phyloP scores from a whole-genome alignment of 92 coral and sea anemone species.

The Zoanthus gigantus region DNA sequence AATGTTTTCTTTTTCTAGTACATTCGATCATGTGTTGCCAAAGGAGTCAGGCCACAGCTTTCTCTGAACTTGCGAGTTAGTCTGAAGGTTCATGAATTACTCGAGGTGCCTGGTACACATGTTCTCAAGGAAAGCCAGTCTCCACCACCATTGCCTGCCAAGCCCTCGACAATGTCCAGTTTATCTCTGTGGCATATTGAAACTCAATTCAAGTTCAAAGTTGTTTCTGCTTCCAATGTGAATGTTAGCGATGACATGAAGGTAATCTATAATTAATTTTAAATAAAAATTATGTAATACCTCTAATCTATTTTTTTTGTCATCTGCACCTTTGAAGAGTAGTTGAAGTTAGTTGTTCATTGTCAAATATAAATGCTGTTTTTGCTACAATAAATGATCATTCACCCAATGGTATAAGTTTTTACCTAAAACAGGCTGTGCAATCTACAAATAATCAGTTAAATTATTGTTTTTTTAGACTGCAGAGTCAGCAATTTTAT shows the following conservation, averaged over 20 bases:
- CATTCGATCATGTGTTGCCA: conserved; percentile 27
- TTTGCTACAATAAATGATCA: too few relatives aligned
- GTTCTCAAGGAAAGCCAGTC: conserved; percentile 35
- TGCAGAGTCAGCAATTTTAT: too few relatives aligned
- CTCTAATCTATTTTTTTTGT: too few relatives aligned
- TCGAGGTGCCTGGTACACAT: conserved; percentile 66
- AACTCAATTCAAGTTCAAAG: conserved; percentile 76
- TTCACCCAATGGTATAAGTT: too few relatives aligned
- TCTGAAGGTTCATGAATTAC: conserved; percentile 78
- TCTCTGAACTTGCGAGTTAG: conserved; percentile 81
- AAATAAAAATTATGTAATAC: background rate
- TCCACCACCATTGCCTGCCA: conserved; percentile 85
- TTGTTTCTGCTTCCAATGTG: conserved; percentile 86
- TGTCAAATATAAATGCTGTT: too few relatives aligned
- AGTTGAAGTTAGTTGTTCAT: too few relatives aligned
- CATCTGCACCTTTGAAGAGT: too few relatives aligned
- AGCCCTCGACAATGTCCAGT: conserved; percentile 55
- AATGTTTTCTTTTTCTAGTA: background rate
- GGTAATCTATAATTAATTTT: conserved; percentile 41
- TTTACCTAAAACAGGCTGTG: too few relatives aligned
- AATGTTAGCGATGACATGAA: conserved; percentile 84
- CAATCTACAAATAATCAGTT: too few relatives aligned
- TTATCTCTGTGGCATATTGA: conserved; percentile 88
- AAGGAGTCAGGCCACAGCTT: conserved; percentile 73
- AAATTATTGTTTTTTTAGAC: too few relatives aligned